A percentile compares a stretch with the other conserved stretches of the same genome.
These are phyloP conservation scores for Leptatherina wallacei DNA, from an alignment of 2,797 vertebrate species.

Conservation along the genomic window DNA sequence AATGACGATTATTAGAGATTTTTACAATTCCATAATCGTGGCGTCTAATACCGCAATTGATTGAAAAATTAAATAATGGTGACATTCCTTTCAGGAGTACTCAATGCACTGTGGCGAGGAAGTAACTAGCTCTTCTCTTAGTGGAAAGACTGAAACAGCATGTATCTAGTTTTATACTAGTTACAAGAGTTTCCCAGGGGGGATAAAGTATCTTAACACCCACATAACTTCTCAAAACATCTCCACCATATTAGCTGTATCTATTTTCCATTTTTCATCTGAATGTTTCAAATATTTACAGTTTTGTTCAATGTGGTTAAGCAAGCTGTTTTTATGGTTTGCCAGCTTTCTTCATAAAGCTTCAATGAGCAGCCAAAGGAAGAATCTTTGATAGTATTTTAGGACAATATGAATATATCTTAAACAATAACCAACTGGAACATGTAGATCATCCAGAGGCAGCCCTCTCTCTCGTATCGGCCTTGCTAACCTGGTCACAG, in stretches of 20 bases:
- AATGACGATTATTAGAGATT: too few relatives aligned
- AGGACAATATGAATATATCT: not conserved
- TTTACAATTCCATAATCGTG: too few relatives aligned
- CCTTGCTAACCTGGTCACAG: not conserved
- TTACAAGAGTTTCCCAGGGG: not conserved
- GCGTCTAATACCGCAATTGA: too few relatives aligned
- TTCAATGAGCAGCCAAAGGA: not conserved
- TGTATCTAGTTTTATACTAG: too few relatives aligned
- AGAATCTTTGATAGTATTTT: not conserved
- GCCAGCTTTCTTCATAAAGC: not conserved
- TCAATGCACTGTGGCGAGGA: not conserved
- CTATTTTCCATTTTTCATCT: not conserved
- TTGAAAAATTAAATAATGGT: too few relatives aligned
- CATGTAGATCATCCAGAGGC: not conserved
- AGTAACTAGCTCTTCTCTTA: not conserved
- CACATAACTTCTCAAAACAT: not conserved
- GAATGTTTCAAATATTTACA: slow-evolving; percentile 1
- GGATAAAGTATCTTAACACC: slow-evolving; percentile 1
- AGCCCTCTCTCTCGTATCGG: too few relatives aligned
- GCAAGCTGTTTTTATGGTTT: not conserved
- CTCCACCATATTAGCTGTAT: not conserved
- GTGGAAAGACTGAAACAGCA: not conserved
- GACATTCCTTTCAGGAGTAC: too few relatives aligned
- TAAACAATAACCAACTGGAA: slow-evolving; percentile 1
- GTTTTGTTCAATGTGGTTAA: not conserved